Percentiles rank a stretch among this genome's conserved stretches.
Conservation (phyloP, 2,113 vertebrate genomes). For the Cyanocitta stelleri region DNA sequence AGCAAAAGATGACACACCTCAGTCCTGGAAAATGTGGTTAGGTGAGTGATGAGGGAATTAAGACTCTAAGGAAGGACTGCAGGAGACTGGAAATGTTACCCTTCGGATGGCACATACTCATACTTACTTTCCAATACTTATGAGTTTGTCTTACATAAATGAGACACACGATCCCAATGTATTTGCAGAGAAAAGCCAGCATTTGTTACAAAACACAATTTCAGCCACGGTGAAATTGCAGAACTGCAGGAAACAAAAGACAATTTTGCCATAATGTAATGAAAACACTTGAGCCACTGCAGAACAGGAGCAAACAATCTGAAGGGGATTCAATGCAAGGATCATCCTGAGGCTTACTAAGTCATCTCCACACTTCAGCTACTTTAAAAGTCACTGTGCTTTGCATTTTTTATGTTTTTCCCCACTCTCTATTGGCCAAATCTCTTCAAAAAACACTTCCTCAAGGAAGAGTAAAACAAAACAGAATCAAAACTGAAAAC, state of each 20-base stretch:
- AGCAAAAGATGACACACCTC: neutral
- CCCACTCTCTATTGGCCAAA: neutral
- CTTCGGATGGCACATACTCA: neutral
- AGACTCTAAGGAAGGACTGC: neutral
- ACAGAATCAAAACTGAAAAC: neutral
- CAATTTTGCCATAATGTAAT: neutral
- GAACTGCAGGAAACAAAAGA: neutral
- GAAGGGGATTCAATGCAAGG: neutral
- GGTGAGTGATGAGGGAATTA: neutral
- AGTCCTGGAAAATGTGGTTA: neutral
- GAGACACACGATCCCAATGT: neutral
- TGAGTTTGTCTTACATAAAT: neutral
- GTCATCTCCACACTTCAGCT: neutral
- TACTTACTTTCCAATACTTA: neutral
- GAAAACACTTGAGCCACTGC: neutral
- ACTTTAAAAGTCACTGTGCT: neutral
- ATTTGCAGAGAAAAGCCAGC: neutral
- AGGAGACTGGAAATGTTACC: neutral
- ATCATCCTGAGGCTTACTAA: neutral
- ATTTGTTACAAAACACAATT: neutral
- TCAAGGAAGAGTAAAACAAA: neutral
- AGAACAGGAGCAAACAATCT: neutral
- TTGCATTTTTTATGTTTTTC: neutral
- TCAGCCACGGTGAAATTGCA: neutral
- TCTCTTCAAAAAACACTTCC: neutral